A percentile compares a stretch with the other conserved stretches of the same genome.
Conservation (phyloP, 2,888 invertebrate species). For the Drepana falcataria region DNA sequence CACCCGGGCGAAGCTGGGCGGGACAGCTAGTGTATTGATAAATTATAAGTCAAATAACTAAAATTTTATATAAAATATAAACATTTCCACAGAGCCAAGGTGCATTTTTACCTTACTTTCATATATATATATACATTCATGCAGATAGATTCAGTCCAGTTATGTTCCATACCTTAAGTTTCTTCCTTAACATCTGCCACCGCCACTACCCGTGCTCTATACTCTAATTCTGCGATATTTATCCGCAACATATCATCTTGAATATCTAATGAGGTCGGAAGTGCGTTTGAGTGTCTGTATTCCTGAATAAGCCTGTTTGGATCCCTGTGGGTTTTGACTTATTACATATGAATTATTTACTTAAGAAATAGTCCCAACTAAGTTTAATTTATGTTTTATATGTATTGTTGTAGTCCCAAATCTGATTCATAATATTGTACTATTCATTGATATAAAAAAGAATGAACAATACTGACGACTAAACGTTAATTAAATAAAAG, state of each 20-base stretch:
- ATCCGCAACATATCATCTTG: neutral
- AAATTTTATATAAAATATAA: no score
- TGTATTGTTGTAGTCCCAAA: no score
- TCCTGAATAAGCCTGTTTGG: neutral
- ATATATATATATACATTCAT: neutral
- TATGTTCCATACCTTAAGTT: slow-evolving; percentile 51
- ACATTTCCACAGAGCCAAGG: no score
- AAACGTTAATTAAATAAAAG: no score
- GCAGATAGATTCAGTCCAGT: slow-evolving; percentile 16
- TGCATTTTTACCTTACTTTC: no score
- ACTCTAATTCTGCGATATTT: neutral
- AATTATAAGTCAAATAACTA: no score
- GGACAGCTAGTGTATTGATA: no score
- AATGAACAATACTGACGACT: no score
- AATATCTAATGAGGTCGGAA: neutral
- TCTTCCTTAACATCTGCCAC: slow-evolving; percentile 55
- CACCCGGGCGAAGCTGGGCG: no score
- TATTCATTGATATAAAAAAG: no score
- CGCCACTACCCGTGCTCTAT: slow-evolving; percentile 13
- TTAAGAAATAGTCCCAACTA: neutral
- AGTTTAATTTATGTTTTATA: neutral
- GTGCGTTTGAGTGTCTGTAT: neutral
- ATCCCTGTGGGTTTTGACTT: neutral
- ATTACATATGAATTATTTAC: neutral
- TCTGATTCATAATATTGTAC: no score